A percentile compares a stretch with the other conserved stretches of the same genome.
These are phyloP conservation scores for Kryphioiulus occultus DNA, from an alignment of 2,888 invertebrate species.

Conservation along the genomic window DNA sequence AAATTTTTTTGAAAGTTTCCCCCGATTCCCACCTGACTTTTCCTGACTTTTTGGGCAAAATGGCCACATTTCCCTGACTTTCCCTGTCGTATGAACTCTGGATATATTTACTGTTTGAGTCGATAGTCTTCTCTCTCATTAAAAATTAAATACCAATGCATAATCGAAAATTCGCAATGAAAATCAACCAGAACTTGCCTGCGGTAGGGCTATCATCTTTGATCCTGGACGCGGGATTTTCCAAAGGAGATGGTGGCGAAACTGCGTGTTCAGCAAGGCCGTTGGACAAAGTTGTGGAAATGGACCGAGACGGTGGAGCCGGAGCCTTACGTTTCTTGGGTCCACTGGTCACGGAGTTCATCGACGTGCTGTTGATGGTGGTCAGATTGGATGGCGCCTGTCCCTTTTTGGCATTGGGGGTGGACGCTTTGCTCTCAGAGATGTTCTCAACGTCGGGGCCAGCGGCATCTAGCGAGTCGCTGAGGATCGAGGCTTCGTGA, in stretches of 20 bases:
- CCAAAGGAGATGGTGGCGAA: background rate
- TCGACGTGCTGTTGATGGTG: slow-evolving; percentile 48
- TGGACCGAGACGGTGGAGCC: slow-evolving; percentile 64
- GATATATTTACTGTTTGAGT: no score
- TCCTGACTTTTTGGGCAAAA: no score
- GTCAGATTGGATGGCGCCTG: slow-evolving; percentile 36
- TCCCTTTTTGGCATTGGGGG: background rate
- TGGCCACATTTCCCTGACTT: no score
- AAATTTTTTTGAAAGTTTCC: no score
- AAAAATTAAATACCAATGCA: no score
- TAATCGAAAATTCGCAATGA: no score
- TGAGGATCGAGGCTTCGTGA: slow-evolving; percentile 73
- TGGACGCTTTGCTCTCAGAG: background rate
- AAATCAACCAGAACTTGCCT: slow-evolving; percentile 42
- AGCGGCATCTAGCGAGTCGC: slow-evolving; percentile 64
- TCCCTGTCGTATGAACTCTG: no score
- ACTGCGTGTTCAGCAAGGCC: background rate
- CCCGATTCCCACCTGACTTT: no score
- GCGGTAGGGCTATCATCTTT: background rate
- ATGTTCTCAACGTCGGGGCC: background rate
- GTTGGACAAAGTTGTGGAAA: background rate
- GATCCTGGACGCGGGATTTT: background rate
- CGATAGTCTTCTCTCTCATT: no score
- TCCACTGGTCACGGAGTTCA: slow-evolving; percentile 58
- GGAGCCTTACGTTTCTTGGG: slow-evolving; percentile 70